Base-by-base conservation (phyloP, 2,888 invertebrate species). In the Chymomyza caudatula region DNA sequence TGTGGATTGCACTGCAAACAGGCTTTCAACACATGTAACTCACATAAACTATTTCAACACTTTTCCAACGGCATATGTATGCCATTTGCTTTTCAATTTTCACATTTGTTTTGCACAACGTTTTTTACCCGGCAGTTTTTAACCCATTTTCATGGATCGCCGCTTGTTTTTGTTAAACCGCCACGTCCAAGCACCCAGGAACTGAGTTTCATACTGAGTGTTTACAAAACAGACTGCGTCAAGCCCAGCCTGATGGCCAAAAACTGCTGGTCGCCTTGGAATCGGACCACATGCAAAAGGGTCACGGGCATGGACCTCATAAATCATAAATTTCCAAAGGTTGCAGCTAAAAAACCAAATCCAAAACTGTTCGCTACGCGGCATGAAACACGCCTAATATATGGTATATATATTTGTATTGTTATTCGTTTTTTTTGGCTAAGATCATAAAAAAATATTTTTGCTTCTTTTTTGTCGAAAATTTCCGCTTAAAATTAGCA, bases 121-220 rank as follows among this genome's bases (percentile, higher is more conserved):
- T 11, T 13, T 19, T 17, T 51, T n/a, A 20, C 56, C 53, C 60
- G 51, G 43, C 58, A 60, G 61, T 69, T 68, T 57, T 67, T 62
- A 76, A 71, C 71, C 71, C 60, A 77, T 80, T 85, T 68, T 47
- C 15, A 13, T 47, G 43, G 13, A 17, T 29, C 77, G 69, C 25
- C 73, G 87, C 79, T 60, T 49, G 63, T 52, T 60, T 64, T 37
- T 53, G 75, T 63, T 69, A 62, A 78, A 57, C 62, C 72, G 78
- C 49, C 23, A 55, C 88, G 87, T 88, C 88, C 79, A 72, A 76
- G 72, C 87, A 44, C 67, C 72, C 78, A 77, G 85, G 71, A 79
- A 74, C 78, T 75, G 83, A 72, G 78, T 81, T 78, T 86, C 87
- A 86, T 84, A 89, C 89, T 89, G 90, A 90, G 86, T 87, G 86